phyloP scores from a whole-genome alignment of 2,797 vertebrate species.

The Hoplostethus mediterraneus region DNA sequence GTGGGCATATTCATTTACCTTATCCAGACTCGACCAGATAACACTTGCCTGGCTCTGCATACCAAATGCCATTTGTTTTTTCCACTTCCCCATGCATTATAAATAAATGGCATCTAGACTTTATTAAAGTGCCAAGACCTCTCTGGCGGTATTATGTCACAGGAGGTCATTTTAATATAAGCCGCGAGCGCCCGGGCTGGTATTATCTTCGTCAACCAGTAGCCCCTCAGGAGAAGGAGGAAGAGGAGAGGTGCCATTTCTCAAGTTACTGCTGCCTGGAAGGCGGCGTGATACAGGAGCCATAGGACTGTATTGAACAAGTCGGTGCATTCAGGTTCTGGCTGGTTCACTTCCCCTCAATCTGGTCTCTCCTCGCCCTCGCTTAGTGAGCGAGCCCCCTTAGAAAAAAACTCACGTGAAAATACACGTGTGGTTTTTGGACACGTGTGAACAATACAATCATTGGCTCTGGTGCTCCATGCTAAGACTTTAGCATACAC shows the following conservation, averaged over 20 bases:
- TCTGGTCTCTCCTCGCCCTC: conserved; percentile 38
- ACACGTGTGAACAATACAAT: too few relatives aligned
- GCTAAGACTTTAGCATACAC: not conserved
- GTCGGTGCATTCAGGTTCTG: conserved; percentile 79
- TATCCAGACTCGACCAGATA: conserved; percentile 63
- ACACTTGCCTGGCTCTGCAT: conserved; percentile 66
- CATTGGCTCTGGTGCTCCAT: not conserved
- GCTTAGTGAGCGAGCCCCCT: conserved; percentile 33
- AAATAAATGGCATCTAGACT: conserved; percentile 84
- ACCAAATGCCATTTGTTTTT: conserved; percentile 64
- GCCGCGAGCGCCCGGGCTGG: conserved; percentile 67
- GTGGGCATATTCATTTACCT: conserved; percentile 71
- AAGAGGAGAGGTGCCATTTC: conserved; percentile 74
- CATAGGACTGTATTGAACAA: conserved; percentile 77
- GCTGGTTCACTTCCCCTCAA: conserved; percentile 50
- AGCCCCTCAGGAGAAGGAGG: conserved; percentile 73
- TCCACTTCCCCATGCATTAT: conserved; percentile 78
- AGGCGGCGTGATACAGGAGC: conserved; percentile 75
- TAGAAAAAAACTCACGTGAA: too few relatives aligned
- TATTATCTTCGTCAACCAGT: conserved; percentile 85
- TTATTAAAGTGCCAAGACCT: conserved; percentile 84
- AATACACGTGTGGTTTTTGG: too few relatives aligned
- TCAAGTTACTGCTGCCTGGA: conserved; percentile 82
- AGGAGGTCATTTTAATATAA: conserved; percentile 87
- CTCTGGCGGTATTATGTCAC: conserved; percentile 78